phyloP scores from a whole-genome alignment of 1,140 invertebrate genomes.

The Drosophila tropicalis region DNA sequence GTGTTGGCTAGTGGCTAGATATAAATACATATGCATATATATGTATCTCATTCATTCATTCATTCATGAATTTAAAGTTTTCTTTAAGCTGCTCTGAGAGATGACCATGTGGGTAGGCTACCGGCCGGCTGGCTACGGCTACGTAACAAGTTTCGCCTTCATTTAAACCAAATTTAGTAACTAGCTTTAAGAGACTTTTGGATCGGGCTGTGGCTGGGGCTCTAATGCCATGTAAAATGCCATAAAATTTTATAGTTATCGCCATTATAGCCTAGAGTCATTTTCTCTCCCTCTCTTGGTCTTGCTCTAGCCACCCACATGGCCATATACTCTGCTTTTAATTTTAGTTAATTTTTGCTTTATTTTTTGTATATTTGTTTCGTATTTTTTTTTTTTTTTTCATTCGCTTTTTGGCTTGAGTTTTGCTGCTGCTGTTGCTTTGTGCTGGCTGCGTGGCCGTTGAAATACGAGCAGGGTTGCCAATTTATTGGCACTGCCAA shows the following conservation, averaged over 20 bases:
- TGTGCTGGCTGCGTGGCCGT: slow-evolving; percentile 45
- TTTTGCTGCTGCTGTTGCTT: neutral
- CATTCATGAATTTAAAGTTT: slow-evolving; percentile 69
- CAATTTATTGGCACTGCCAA: slow-evolving; percentile 76
- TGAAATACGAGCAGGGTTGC: slow-evolving; percentile 78
- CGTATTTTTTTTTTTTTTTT: slow-evolving; percentile 3
- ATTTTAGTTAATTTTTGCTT: slow-evolving; percentile 32
- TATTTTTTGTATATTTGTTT: slow-evolving; percentile 9
- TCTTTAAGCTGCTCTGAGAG: slow-evolving; percentile 28
- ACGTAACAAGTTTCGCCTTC: slow-evolving; percentile 79
- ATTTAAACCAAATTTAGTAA: slow-evolving; percentile 80
- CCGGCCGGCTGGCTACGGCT: slow-evolving; percentile 58
- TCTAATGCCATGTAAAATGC: slow-evolving; percentile 62
- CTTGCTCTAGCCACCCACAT: slow-evolving; percentile 59
- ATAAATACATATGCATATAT: neutral
- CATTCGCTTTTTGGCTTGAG: slow-evolving; percentile 7
- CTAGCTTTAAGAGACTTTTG: slow-evolving; percentile 56
- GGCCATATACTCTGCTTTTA: slow-evolving; percentile 32
- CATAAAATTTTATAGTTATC: slow-evolving; percentile 62
- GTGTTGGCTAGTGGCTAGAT: slow-evolving; percentile 23
- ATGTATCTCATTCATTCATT: slow-evolving; percentile 40
- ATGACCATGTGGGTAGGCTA: slow-evolving; percentile 63
- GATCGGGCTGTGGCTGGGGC: slow-evolving; percentile 44
- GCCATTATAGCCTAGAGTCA: slow-evolving; percentile 49
- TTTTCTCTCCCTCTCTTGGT: slow-evolving; percentile 37